A percentile compares a stretch with the other conserved stretches of the same genome.
Evolutionary conservation across 2,888 invertebrate species (phyloP).

Genomic region (Sarcophaga variegata): DNA sequence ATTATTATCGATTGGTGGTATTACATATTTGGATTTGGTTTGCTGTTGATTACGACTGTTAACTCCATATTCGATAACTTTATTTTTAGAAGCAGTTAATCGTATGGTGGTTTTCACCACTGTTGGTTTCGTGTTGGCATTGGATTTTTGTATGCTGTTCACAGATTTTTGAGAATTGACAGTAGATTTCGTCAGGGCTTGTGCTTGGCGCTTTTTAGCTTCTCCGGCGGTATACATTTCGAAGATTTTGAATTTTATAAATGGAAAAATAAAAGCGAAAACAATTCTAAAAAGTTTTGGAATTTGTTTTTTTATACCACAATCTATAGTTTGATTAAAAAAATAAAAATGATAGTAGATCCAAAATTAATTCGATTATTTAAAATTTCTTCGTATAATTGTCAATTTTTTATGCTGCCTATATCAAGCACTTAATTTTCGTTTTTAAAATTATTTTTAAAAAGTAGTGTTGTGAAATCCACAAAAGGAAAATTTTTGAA

Average conservation of each 20-base stretch:
- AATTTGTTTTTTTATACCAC: no score
- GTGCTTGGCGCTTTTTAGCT: slow-evolving; percentile 29
- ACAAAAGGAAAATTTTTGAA: no score
- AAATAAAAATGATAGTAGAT: not conserved
- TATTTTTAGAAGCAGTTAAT: not conserved
- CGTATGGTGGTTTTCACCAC: not conserved
- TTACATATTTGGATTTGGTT: slow-evolving; percentile 35
- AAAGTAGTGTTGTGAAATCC: no score
- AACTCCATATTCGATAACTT: not conserved
- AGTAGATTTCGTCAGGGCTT: not conserved
- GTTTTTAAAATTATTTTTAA: no score
- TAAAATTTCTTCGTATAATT: not conserved
- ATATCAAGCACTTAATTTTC: no score
- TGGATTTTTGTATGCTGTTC: not conserved
- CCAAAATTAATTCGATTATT: not conserved
- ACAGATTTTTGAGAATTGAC: slow-evolving; percentile 7
- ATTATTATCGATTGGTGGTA: not conserved
- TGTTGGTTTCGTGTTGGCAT: not conserved
- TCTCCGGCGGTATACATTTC: slow-evolving; percentile 53
- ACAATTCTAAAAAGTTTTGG: not conserved
- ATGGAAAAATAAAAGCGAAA: not conserved
- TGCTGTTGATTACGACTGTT: slow-evolving; percentile 2
- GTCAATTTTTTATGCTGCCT: not conserved
- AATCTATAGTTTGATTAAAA: no score
- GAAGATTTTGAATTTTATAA: slow-evolving; percentile 25